phyloP scores from a whole-genome alignment of 2,113 vertebrate species.

The Lates calcarifer region DNA sequence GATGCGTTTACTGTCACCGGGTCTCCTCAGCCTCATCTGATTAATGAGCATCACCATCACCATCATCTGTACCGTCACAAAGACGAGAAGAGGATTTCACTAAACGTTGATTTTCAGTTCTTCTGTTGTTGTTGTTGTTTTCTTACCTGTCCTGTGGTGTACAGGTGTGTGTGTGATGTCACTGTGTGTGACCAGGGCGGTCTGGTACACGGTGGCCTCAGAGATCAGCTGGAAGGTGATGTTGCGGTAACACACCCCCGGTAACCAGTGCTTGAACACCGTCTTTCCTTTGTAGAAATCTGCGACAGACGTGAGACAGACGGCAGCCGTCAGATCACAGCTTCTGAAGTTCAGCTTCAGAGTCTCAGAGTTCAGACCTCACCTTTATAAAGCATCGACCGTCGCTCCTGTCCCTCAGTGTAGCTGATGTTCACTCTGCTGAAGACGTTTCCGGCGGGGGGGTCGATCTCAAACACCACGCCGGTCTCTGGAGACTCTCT shows the following conservation, averaged over 20 bases:
- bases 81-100: too few species aligned
- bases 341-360: too few species aligned
- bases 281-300: constrained; percentile 95
- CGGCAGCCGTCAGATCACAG: too few species aligned
- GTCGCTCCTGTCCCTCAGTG: constrained; percentile 88
- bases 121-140: too few species aligned
- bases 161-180: constrained; percentile 89
- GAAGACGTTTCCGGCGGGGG: constrained; percentile 92
- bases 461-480: constrained; percentile 93
- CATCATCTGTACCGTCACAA: too few species aligned
- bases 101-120: too few species aligned
- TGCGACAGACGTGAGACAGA: too few species aligned
- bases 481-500: constrained; percentile 94
- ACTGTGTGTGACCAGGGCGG: constrained; percentile 87
- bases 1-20: too few species aligned
- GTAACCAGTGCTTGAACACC: constrained; percentile 97
- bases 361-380: too few species aligned
- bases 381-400: constrained; percentile 97
- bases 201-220: constrained; percentile 92
- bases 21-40: too few species aligned
- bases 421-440: constrained; percentile 97
- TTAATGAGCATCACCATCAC: too few species aligned
- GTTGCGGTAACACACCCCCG: constrained; percentile 94
- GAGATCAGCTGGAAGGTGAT: constrained; percentile 96
- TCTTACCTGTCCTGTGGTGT: constrained; percentile 92